Conservation (phyloP, 2,797 vertebrate genomes). For the Alcedo quadribrachys region DNA sequence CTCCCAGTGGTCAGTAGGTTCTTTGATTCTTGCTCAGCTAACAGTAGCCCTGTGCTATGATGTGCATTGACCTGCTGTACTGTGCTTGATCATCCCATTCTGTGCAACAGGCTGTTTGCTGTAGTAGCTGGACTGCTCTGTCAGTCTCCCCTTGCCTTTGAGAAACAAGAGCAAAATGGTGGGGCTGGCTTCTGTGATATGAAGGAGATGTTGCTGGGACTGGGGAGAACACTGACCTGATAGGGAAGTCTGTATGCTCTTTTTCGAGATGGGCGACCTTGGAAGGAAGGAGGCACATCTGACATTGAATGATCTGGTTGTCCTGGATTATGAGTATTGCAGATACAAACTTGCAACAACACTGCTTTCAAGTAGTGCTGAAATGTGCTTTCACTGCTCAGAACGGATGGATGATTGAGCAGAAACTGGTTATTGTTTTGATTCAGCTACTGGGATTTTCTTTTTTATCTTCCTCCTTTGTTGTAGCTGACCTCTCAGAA, state of each 20-base stretch:
- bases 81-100: accelerated
- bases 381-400: not conserved
- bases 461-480: not conserved
- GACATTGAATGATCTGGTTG: not conserved
- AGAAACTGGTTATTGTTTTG: not conserved
- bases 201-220: not conserved
- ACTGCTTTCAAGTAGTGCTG: not conserved
- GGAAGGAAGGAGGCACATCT: not conserved
- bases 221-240: not conserved
- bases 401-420: not conserved
- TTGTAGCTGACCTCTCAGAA: conserved; percentile 19
- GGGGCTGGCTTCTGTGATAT: not conserved
- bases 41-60: not conserved
- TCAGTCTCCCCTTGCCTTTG: accelerated
- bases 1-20: not conserved
- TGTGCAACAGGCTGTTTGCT: not conserved
- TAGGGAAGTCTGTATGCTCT: not conserved
- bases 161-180: not conserved
- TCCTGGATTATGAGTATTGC: not conserved
- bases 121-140: not conserved
- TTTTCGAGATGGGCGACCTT: not conserved
- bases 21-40: accelerated
- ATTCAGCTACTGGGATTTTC: not conserved
- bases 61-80: not conserved
- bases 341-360: not conserved